Percentiles rank a stretch among this genome's conserved stretches.
Conservation (phyloP, 2,113 vertebrate genomes). For the Carassius gibelio region DNA sequence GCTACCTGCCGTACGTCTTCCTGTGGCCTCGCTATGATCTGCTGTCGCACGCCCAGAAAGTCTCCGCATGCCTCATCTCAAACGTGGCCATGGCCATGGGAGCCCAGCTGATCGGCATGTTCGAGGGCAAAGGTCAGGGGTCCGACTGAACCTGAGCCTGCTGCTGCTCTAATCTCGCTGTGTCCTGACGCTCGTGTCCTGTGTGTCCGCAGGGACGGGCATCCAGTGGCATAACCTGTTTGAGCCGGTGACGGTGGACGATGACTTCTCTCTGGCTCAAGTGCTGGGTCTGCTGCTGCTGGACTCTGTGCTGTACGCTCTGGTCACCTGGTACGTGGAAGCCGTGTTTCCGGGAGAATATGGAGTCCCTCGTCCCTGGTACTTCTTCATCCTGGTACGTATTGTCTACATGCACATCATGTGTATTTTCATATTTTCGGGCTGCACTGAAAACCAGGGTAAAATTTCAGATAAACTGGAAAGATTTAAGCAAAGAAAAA, state of each 20-base stretch:
- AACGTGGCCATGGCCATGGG: slow-evolving; percentile 99
- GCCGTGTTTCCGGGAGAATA: slow-evolving; percentile 93
- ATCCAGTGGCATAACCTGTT: slow-evolving; percentile 91
- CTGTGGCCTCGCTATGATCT: slow-evolving; percentile 91
- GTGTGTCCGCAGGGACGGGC: slow-evolving; percentile 79
- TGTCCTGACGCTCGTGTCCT: fast-evolving
- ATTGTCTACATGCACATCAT: neutral
- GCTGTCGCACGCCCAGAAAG: slow-evolving; percentile 89
- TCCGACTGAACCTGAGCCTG: neutral
- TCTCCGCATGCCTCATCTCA: slow-evolving; percentile 92
- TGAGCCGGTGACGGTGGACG: slow-evolving; percentile 87
- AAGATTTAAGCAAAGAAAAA: too few relatives aligned
- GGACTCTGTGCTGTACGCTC: slow-evolving; percentile 82
- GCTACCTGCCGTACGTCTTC: slow-evolving; percentile 95
- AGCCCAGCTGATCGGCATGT: slow-evolving; percentile 94
- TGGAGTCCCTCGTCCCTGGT: slow-evolving; percentile 89
- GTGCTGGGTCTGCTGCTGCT: slow-evolving; percentile 89
- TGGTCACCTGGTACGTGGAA: slow-evolving; percentile 94
- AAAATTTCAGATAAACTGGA: too few relatives aligned
- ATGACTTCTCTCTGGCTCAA: slow-evolving; percentile 90
- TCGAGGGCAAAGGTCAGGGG: slow-evolving; percentile 93
- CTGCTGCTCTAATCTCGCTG: neutral
- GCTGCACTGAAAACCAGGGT: too few relatives aligned
- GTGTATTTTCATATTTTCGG: too few relatives aligned
- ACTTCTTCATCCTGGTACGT: slow-evolving; percentile 90